Base-by-base conservation (phyloP, 2,888 invertebrate species). In the Reticulitermes lucifugus region DNA sequence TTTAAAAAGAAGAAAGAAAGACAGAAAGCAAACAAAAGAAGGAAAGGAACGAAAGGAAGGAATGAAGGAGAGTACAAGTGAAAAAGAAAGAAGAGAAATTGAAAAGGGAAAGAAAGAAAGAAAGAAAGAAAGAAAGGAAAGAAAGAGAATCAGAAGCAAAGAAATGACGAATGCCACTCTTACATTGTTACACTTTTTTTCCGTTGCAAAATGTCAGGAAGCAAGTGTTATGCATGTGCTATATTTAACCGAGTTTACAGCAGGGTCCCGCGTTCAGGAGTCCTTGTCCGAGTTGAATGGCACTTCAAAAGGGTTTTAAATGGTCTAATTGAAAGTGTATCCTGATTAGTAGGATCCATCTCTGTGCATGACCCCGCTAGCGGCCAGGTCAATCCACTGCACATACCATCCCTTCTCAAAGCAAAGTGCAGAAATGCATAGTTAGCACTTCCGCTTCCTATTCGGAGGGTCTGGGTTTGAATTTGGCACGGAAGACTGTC, bases 311-410 rank as follows among this genome's bases (percentile, higher is more conserved):
- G 70, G 70, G 70, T 29, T 70, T 70, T 70, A 70, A 70, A n/a
- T 70, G 70, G 12, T 70, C 0, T 70, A 70, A 70, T 70, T 70
- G 70, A 25, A 70, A 25, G 70, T 70, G 73, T 41, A 73, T 73
- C 73, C 73, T 73, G 73, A 73, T 73, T 73, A 73, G 25, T n/a
- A n/a, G 70, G 70, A 25, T 70, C 70, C 73, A 73, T 29, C 73
- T 41, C 73, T 35, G 5, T 10, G 21, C 41, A 29, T 73, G 73
- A 73, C 73, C 41, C 73, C 73, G 25, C 14, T 35, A 4, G 35
- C 35, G 14, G 41, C 10, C 73, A 73, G 73, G 73, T 73, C 73
- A 73, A 10, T 73, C 41, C 35, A 21, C 73, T 55, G 2, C 18
- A 55, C 55, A 70, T 70, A 70, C 70, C 22, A 65, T 6, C 65